Conservation (phyloP, 1,140 invertebrate genomes). For the Drosophila baimaii region DNA sequence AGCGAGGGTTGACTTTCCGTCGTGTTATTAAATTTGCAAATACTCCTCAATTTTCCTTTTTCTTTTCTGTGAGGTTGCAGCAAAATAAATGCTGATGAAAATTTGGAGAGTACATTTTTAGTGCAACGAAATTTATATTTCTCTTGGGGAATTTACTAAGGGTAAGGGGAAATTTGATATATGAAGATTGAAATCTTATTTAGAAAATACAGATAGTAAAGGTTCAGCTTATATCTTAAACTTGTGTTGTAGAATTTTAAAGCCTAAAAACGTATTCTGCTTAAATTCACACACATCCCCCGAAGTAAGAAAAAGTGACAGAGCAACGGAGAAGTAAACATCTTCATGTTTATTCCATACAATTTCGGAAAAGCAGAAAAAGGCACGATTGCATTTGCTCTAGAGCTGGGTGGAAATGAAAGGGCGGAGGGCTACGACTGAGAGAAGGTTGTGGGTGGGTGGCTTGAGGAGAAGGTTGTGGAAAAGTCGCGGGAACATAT, state of each 20-base stretch:
- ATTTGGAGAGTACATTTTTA: conserved; percentile 2
- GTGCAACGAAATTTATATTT: background rate
- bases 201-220: background rate
- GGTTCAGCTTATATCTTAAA: too few species aligned
- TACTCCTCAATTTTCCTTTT: conserved; percentile 55
- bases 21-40: conserved; percentile 72
- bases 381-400: conserved; percentile 73
- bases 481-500: conserved; percentile 33
- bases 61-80: conserved; percentile 28
- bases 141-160: conserved; percentile 11
- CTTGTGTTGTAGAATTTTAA: too few species aligned
- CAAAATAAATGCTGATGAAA: conserved; percentile 34
- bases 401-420: conserved; percentile 3
- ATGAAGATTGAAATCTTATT: background rate
- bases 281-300: conserved; percentile 1
- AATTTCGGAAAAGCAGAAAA: conserved; percentile 52
- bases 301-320: conserved; percentile 30
- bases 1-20: background rate
- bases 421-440: background rate
- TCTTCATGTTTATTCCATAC: conserved; percentile 74
- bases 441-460: background rate
- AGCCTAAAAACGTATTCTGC: too few species aligned
- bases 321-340: conserved; percentile 64
- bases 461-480: background rate
- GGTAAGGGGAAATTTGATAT: background rate